These are phyloP conservation scores for Bufotes viridis DNA, from an alignment of 2,797 vertebrate genomes.

Conservation along the genomic window DNA sequence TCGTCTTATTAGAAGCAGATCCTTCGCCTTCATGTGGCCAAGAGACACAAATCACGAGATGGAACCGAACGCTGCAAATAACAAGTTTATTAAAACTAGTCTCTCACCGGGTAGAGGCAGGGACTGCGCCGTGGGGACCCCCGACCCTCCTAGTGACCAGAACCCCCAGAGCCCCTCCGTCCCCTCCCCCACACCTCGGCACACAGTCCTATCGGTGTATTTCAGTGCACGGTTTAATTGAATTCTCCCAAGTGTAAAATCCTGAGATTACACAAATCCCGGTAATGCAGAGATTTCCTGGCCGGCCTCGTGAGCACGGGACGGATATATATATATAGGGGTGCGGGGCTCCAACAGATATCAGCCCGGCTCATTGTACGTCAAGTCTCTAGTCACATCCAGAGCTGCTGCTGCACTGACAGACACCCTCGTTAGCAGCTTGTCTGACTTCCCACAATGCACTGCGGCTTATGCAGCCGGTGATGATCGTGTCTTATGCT, in stretches of 20 bases:
- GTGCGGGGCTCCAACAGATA: background rate
- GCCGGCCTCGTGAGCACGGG: background rate
- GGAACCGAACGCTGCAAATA: slow-evolving; percentile 64
- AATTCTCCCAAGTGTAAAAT: slow-evolving; percentile 54
- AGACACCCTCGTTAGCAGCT: too few relatives aligned
- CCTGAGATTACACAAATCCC: slow-evolving; percentile 38
- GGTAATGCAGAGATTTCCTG: slow-evolving; percentile 3
- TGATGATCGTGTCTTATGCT: too few relatives aligned
- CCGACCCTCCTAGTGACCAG: background rate
- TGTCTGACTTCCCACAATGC: too few relatives aligned
- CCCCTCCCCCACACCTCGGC: background rate
- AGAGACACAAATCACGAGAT: slow-evolving; percentile 3
- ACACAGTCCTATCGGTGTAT: slow-evolving; percentile 11
- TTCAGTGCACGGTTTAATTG: slow-evolving; percentile 30
- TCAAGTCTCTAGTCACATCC: background rate
- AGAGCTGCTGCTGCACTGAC: background rate
- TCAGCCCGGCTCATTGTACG: background rate
- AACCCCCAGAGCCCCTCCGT: background rate
- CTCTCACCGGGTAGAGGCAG: background rate
- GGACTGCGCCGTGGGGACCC: background rate
- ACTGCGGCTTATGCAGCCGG: too few relatives aligned
- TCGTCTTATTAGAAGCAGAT: slow-evolving; percentile 77
- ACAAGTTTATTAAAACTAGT: slow-evolving; percentile 73
- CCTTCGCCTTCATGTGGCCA: background rate
- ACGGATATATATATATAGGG: background rate